A percentile compares a stretch with the other conserved stretches of the same genome.
Evolutionary conservation across 2,888 invertebrate genomes (phyloP).

Genomic region (Eupithecia inturbata): DNA sequence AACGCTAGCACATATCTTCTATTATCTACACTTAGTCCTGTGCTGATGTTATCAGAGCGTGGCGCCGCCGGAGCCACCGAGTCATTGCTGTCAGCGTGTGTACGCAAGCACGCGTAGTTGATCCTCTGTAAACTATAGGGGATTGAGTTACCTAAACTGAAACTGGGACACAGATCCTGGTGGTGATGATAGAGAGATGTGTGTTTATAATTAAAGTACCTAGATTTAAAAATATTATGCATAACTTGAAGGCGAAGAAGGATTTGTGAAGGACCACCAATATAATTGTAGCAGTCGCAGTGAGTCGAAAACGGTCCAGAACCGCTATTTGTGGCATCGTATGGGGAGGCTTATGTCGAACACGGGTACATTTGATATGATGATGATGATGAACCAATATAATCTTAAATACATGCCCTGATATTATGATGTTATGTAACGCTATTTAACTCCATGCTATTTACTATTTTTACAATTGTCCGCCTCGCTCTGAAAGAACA

Average conservation of each 20-base stretch:
- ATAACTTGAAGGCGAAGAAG: too few species aligned
- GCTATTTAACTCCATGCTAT: too few species aligned
- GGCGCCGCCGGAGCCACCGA: conserved; percentile 40
- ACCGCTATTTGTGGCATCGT: too few species aligned
- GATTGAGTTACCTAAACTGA: conserved; percentile 8
- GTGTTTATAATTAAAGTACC: not conserved
- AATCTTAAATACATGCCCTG: too few species aligned
- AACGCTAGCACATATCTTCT: conserved; percentile 33
- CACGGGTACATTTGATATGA: too few species aligned
- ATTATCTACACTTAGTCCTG: conserved; percentile 33
- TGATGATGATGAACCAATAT: too few species aligned
- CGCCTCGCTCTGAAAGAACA: not conserved
- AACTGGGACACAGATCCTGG: not conserved
- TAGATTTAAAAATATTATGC: too few species aligned
- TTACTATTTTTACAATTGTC: not conserved
- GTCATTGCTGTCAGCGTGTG: conserved; percentile 32
- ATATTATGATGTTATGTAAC: too few species aligned
- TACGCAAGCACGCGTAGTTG: conserved; percentile 10
- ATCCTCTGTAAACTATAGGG: conserved; percentile 13
- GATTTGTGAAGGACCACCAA: too few species aligned
- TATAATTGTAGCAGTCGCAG: too few species aligned
- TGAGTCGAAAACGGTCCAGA: too few species aligned
- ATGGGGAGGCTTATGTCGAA: too few species aligned
- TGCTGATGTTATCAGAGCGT: conserved; percentile 42
- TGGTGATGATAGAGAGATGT: not conserved